These are phyloP conservation scores for Geococcyx californianus DNA, from an alignment of 2,113 vertebrate genomes.

Conservation along the genomic window DNA sequence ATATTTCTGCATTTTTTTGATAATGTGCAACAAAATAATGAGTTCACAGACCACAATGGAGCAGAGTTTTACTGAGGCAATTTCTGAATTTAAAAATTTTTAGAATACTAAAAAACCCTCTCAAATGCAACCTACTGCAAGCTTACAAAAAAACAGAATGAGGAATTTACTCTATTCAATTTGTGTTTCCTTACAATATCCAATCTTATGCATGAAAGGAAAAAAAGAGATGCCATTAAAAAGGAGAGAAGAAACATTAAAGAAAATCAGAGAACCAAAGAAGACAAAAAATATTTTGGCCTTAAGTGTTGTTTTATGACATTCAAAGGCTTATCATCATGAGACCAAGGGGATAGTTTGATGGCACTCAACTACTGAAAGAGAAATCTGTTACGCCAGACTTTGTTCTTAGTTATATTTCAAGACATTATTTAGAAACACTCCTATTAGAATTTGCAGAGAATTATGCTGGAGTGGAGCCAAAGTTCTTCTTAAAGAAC, in stretches of 20 bases:
- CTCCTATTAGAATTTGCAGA: background rate
- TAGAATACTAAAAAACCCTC: background rate
- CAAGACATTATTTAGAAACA: conserved; percentile 7
- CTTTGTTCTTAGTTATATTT: background rate
- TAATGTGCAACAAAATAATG: background rate
- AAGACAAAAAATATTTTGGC: background rate
- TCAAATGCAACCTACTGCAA: background rate
- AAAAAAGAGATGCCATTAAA: background rate
- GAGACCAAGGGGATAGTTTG: background rate
- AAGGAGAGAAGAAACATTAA: background rate
- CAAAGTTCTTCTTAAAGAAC: conserved; percentile 22
- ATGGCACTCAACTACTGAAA: background rate
- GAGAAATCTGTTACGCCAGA: background rate
- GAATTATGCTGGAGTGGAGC: background rate
- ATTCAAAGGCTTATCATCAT: background rate
- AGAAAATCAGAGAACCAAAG: background rate
- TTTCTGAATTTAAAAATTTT: background rate
- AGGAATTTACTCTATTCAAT: background rate
- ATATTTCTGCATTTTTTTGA: background rate
- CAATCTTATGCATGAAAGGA: background rate
- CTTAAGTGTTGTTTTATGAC: background rate
- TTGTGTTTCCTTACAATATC: background rate
- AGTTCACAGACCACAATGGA: background rate
- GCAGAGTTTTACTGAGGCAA: background rate
- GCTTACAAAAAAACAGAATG: background rate